These are phyloP conservation scores for Oenanthe melanoleuca DNA, from an alignment of 2,113 vertebrate genomes.

Conservation along the genomic window DNA sequence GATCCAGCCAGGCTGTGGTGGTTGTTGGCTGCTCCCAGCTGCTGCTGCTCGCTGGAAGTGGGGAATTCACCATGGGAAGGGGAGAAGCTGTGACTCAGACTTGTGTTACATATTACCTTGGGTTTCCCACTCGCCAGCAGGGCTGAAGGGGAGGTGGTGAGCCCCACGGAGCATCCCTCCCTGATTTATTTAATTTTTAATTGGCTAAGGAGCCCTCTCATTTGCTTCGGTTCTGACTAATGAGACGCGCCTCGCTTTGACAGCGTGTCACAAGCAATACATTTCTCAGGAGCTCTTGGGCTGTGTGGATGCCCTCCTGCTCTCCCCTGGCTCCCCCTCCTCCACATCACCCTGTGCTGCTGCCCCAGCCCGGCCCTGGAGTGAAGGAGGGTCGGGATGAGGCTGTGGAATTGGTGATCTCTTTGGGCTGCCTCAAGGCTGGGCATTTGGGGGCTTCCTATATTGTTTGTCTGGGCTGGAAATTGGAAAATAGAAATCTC, in stretches of 20 bases:
- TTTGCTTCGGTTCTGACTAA: slow-evolving; percentile 8
- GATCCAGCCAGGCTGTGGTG: background rate
- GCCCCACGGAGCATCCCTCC: background rate
- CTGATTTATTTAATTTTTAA: background rate
- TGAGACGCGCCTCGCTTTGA: slow-evolving; percentile 8
- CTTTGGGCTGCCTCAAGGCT: background rate
- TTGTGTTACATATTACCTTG: background rate
- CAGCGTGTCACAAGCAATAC: slow-evolving; percentile 36
- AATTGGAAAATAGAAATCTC: background rate
- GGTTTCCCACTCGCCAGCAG: fast-evolving
- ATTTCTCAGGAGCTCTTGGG: background rate
- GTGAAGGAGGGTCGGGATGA: background rate
- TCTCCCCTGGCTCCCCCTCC: background rate
- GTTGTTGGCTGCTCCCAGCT: background rate
- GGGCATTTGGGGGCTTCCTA: background rate
- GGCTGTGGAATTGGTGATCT: background rate
- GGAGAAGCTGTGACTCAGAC: background rate
- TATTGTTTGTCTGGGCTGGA: background rate
- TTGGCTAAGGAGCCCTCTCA: slow-evolving; percentile 23
- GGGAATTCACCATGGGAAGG: background rate
- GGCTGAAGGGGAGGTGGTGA: background rate
- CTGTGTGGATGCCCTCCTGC: background rate
- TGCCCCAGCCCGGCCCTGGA: background rate
- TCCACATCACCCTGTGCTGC: background rate
- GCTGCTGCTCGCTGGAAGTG: background rate